A percentile compares a stretch with the other conserved stretches of the same genome.
These are phyloP conservation scores for Malacoctenus gilli DNA, from an alignment of 2,797 vertebrate genomes.

Conservation along the genomic window DNA sequence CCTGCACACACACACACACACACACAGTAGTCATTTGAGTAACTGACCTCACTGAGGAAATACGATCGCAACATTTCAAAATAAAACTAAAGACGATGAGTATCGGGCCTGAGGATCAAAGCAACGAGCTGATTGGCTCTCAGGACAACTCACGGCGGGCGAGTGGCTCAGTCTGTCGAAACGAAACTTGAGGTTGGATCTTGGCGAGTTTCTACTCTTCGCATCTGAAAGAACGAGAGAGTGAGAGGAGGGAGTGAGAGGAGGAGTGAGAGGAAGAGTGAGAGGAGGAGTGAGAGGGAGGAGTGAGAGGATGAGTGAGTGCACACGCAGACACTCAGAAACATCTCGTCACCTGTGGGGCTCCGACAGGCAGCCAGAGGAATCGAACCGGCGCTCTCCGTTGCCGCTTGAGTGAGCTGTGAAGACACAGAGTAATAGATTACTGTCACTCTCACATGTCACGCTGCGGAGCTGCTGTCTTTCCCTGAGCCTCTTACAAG, in stretches of 20 bases:
- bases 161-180: conserved; percentile 92
- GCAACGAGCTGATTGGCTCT: neutral
- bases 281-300: conserved; percentile 9
- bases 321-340: too few relatives aligned
- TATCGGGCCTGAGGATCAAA: too few relatives aligned
- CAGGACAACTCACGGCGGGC: conserved; percentile 75
- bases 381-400: conserved; percentile 79
- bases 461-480: too few relatives aligned
- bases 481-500: too few relatives aligned
- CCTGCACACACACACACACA: too few relatives aligned
- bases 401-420: conserved; percentile 76
- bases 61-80: too few relatives aligned
- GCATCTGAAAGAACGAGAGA: conserved; percentile 80
- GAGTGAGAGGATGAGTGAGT: too few relatives aligned
- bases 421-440: conserved; percentile 70
- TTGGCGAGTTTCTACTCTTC: conserved; percentile 90
- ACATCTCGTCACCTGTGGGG: conserved; percentile 81
- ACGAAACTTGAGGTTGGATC: conserved; percentile 93
- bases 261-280: conserved; percentile 4
- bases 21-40: too few relatives aligned
- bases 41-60: too few relatives aligned
- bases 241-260: too few relatives aligned
- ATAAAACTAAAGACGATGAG: too few relatives aligned
- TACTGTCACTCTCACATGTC: too few relatives aligned
- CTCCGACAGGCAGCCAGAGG: conserved; percentile 89